Evolutionary conservation across 2,797 vertebrate species (phyloP), one percentile per base, ranked within the genome.

Genomic region (Margarornis squamiger): DNA sequence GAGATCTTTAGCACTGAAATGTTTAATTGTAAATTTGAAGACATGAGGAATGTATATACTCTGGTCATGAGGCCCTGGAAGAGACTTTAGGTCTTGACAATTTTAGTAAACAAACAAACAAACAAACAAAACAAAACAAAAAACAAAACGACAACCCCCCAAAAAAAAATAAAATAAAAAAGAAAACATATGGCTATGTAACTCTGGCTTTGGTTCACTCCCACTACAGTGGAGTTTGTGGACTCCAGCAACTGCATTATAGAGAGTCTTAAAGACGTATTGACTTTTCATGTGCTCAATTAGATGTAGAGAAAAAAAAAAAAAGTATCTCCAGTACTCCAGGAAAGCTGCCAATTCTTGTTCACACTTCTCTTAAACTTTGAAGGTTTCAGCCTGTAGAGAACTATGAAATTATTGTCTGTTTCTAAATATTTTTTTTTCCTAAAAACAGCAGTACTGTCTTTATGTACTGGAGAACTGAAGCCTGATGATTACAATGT

Each of bases 31-130:
- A 52, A 27, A 38, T 71, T 38, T 83, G 45, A 77, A 39, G 13
- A 71, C 55, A n/a, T 7, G 2, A 2, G 5, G 3, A 26, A 41
- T 75, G 4, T 45, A 48, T 75, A 80, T 71, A 18, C 15, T 18
- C 3, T n/a, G 4, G 7, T 32, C 1, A 1, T 43, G 29, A 70
- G 11, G 4, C 3, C 10, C 6, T 41, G 20, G 6, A 67, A 58
- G 8, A 41, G 4, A 77, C 39, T 32, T 81, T 72, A 83, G 20
- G 4, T 72, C 23, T 18, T 73, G 10, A 32, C 23, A 24, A 38
- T 14, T 7, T 36, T 39, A 59, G 19, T 59, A 2, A 67, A 63
- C n/a, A n/a, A n/a, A n/a, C n/a, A n/a, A n/a, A n/a, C n/a, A n/a
- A n/a, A n/a, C n/a, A n/a, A n/a, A 11, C 12, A 49, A 29, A 29